These are phyloP conservation scores for Papilio gigon DNA, from an alignment of 2,888 invertebrate genomes.

Conservation along the genomic window DNA sequence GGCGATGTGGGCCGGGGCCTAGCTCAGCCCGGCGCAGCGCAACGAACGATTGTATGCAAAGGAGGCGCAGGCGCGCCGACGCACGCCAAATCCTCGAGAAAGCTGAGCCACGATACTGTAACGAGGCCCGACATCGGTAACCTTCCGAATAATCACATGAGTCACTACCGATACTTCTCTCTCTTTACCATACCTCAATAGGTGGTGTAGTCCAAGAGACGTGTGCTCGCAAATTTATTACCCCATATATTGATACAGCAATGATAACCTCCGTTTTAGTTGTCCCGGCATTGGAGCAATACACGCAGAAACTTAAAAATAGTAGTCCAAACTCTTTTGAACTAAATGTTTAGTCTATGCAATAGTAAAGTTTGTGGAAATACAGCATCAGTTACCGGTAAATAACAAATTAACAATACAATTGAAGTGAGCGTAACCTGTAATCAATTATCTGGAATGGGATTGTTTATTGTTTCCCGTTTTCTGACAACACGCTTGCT, in stretches of 20 bases:
- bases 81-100: slow-evolving; percentile 62
- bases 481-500: slow-evolving; percentile 45
- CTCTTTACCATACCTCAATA: slow-evolving; percentile 18
- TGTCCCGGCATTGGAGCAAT: not conserved
- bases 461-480: slow-evolving; percentile 45
- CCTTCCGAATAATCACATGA: slow-evolving; percentile 18
- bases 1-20: slow-evolving; percentile 69
- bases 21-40: slow-evolving; percentile 55
- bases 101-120: slow-evolving; percentile 50
- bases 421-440: slow-evolving; percentile 9
- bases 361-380: not conserved
- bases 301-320: not conserved
- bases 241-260: not conserved
- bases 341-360: not conserved
- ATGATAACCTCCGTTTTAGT: not conserved
- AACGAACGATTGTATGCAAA: slow-evolving; percentile 79
- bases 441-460: slow-evolving; percentile 36
- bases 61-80: slow-evolving; percentile 73
- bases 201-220: not conserved
- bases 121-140: slow-evolving; percentile 44
- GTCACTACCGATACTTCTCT: slow-evolving; percentile 34
- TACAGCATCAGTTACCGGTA: slow-evolving; percentile 20
- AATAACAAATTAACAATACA: slow-evolving; percentile 27
- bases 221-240: not conserved
- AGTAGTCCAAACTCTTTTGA: not conserved